These are phyloP conservation scores for Peromyscus leucopus DNA, from an alignment of 2,113 vertebrate species.

Conservation along the genomic window DNA sequence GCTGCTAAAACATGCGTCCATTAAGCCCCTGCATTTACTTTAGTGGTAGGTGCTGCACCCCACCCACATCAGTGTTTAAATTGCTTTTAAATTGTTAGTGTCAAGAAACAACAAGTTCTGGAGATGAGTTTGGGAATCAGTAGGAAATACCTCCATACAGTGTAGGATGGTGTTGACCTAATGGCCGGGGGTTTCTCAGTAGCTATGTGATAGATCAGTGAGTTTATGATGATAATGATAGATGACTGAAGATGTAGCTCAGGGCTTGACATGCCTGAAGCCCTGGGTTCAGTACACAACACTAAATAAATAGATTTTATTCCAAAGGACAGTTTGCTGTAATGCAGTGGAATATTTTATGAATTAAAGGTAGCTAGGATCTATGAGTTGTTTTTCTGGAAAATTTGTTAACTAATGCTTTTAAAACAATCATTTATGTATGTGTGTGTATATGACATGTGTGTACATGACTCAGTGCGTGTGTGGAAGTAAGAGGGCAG, in stretches of 20 bases:
- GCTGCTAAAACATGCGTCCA: neutral
- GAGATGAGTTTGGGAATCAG: neutral
- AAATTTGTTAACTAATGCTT: neutral
- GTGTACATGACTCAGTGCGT: neutral
- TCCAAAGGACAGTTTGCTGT: neutral
- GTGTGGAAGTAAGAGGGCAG: neutral
- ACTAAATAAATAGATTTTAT: neutral
- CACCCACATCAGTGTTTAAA: neutral
- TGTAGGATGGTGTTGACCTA: slow-evolving; percentile 1
- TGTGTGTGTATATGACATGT: neutral
- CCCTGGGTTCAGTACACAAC: neutral
- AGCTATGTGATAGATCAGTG: neutral
- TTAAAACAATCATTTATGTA: neutral
- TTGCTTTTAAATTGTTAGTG: slow-evolving; percentile 14
- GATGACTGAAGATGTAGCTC: neutral
- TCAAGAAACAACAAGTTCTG: neutral
- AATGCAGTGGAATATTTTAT: neutral
- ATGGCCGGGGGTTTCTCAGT: slow-evolving; percentile 1
- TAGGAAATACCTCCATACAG: neutral
- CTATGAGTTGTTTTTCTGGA: neutral
- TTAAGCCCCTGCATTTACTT: neutral
- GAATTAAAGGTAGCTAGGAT: slow-evolving; percentile 9
- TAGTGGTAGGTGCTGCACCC: neutral
- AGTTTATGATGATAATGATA: neutral
- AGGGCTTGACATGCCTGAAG: neutral